Conservation (phyloP, 2,888 invertebrate genomes). For the Drosophila formosana region DNA sequence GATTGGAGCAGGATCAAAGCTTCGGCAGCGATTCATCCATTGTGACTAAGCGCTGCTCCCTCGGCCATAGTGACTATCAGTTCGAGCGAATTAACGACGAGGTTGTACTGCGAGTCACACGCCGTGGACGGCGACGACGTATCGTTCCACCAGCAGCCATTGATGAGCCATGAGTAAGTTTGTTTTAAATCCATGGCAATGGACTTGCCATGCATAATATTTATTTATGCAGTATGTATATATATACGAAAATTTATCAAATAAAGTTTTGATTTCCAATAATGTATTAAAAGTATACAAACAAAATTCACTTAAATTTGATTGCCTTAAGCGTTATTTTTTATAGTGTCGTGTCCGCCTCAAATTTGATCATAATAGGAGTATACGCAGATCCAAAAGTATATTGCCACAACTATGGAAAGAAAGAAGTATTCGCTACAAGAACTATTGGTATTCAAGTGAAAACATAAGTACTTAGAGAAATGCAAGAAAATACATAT, state of each 20-base stretch:
- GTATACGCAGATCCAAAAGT: no score
- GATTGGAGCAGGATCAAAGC: background rate
- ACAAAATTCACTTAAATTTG: no score
- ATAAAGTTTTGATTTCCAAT: no score
- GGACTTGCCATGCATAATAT: background rate
- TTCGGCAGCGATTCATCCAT: constrained; percentile 27
- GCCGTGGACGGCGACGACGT: constrained; percentile 43
- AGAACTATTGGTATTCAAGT: background rate
- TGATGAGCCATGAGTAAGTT: background rate
- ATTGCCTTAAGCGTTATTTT: no score
- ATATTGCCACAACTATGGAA: no score
- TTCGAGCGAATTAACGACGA: constrained; percentile 79
- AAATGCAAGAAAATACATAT: background rate
- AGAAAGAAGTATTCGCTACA: background rate
- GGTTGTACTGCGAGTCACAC: constrained; percentile 77
- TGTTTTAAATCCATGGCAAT: constrained; percentile 1
- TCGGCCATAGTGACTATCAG: constrained; percentile 81
- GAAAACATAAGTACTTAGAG: background rate
- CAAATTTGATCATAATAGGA: no score
- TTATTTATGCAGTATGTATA: background rate
- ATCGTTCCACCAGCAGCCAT: constrained; percentile 1
- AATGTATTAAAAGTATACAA: no score
- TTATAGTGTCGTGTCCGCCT: no score
- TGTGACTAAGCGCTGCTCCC: constrained; percentile 72
- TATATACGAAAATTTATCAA: no score